These are phyloP conservation scores for Podilymbus podiceps DNA, from an alignment of 2,113 vertebrate genomes.

Conservation along the genomic window DNA sequence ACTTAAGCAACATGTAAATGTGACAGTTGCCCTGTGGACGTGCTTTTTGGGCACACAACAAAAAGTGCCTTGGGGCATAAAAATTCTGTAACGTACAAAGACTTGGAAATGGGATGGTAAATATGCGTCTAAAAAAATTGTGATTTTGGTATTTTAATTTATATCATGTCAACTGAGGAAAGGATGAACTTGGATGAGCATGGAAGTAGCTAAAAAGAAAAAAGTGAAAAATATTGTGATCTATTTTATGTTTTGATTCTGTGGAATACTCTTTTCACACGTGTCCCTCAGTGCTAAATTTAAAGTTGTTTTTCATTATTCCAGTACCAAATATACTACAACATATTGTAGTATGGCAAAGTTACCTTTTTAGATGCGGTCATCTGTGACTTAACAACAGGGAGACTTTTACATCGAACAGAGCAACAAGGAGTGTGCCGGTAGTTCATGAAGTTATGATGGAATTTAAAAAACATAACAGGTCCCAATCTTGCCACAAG, in stretches of 20 bases:
- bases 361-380: background rate
- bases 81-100: background rate
- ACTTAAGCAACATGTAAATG: background rate
- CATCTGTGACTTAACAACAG: background rate
- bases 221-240: background rate
- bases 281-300: background rate
- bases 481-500: background rate
- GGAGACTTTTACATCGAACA: background rate
- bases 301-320: background rate
- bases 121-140: background rate
- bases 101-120: background rate
- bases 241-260: background rate
- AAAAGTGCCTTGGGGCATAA: background rate
- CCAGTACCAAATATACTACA: background rate
- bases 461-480: background rate
- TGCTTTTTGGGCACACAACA: background rate
- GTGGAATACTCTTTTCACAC: background rate
- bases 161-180: background rate
- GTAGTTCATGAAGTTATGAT: background rate
- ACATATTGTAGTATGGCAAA: too few species aligned
- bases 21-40: fast-evolving
- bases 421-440: background rate
- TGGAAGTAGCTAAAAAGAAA: background rate
- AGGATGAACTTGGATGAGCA: background rate
- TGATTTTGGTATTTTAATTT: background rate